Conservation (phyloP, 2,888 invertebrate species). For the Lamellibrachia columna region DNA sequence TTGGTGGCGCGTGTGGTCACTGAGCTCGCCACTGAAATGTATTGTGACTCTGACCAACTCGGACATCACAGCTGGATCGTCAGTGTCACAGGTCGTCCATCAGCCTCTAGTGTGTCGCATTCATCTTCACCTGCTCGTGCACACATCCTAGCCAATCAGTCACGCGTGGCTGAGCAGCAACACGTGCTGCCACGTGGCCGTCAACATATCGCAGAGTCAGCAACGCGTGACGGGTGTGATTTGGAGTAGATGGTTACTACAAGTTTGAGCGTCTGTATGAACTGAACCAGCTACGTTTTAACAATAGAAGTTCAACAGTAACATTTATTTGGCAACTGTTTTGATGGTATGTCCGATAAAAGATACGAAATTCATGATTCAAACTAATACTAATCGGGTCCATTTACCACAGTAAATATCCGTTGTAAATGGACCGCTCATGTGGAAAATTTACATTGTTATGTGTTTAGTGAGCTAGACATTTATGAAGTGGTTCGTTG, state of each 20-base stretch:
- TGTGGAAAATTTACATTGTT: too few species aligned
- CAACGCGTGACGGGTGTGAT: background rate
- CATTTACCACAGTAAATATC: too few species aligned
- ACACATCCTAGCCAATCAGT: background rate
- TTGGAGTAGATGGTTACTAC: background rate
- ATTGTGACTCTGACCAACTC: background rate
- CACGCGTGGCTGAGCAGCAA: background rate
- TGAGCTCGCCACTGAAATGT: background rate
- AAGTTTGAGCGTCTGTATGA: background rate
- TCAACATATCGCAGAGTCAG: background rate
- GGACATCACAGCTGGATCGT: background rate
- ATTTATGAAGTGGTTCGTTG: too few species aligned
- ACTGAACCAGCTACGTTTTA: background rate
- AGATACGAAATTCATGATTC: background rate
- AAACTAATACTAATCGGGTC: too few species aligned
- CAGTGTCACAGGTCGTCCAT: background rate
- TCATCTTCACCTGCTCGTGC: background rate
- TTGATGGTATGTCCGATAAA: background rate
- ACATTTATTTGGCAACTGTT: background rate
- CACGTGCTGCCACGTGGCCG: background rate
- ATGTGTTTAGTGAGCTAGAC: too few species aligned
- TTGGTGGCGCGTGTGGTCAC: too few species aligned
- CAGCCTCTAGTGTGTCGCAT: background rate
- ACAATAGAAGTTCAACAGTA: background rate
- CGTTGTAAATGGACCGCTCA: too few species aligned